Evolutionary conservation across 1,140 invertebrate species (phyloP), one percentile per base, ranked within the genome.

Genomic region (Aphelinus certus): DNA sequence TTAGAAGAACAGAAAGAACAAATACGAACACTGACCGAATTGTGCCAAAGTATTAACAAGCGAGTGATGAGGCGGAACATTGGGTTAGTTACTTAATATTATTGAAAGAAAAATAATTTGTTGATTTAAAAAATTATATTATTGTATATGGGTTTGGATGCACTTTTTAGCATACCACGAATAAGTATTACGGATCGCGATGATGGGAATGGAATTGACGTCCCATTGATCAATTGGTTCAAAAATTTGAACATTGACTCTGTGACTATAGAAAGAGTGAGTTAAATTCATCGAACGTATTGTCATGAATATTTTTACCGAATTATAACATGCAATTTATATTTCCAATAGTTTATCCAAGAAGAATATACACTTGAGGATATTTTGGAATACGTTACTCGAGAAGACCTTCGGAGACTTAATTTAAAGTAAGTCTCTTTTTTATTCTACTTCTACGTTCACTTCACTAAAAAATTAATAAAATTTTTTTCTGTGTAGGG

Each of bases 331-430:
- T 73, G 77, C 77, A 49, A 71, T 82, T 53, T 69, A 72, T 78
- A 69, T 84, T 81, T 81, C 60, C 85, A 88, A 46, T 76, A 93
- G 91, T 91, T 97, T 81, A 79, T 93, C 42, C 83, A 89, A 67
- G 94, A 96, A 84, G 92, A 95, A 76, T 96, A 95, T 82, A 93
- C 91, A 7, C 90, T 95, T 78, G 90, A 93, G 67, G 95, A 97
- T 86, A 86, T 97, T 47, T 85, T 96, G 56, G 90, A 91, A 76
- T 90, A 93, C 77, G 89, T 95, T 75, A 92, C 90, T 1, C 89
- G 93, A 80, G 92, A 95, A 76, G 96, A 97, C 87, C 83, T 97
- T 63, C 89, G 91, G 64, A 90, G 90, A 81, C 81, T 96, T 61
- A 90, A 91, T 60, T 86, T 97, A 61, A 92, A 90, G 93, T 95